These are phyloP conservation scores for Phoxinus phoxinus DNA, from an alignment of 2,113 vertebrate species.

Conservation along the genomic window DNA sequence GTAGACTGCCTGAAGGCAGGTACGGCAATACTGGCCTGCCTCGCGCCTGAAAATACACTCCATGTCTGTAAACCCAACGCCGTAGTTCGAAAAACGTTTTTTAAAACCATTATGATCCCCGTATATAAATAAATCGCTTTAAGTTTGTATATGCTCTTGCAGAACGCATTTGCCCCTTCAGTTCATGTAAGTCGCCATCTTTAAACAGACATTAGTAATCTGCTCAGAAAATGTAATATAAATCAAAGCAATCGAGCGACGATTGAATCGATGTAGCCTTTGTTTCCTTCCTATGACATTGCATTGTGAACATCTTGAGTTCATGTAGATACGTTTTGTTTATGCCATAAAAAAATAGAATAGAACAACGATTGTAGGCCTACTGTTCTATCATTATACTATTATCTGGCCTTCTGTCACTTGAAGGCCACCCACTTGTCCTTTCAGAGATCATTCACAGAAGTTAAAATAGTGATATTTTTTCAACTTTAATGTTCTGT, in stretches of 20 bases:
- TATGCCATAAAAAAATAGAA: background rate
- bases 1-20: constrained; percentile 28
- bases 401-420: background rate
- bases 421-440: background rate
- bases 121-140: background rate
- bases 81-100: constrained; percentile 59
- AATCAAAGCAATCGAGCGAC: background rate
- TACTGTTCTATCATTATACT: background rate
- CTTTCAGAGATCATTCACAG: too few relatives aligned
- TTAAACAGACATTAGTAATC: constrained; percentile 31
- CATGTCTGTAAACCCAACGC: constrained; percentile 60
- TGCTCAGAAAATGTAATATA: background rate
- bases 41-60: constrained; percentile 42
- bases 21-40: constrained; percentile 8
- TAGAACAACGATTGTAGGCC: background rate
- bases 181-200: constrained; percentile 17
- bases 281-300: too few relatives aligned
- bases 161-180: constrained; percentile 28
- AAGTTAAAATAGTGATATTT: too few relatives aligned
- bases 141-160: constrained; percentile 23
- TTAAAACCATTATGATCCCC: constrained; percentile 53
- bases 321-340: background rate
- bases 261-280: background rate
- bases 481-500: too few relatives aligned
- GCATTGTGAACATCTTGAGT: background rate